Percentiles rank a stretch among this genome's conserved stretches.
Evolutionary conservation across 2,888 invertebrate genomes (phyloP).

Genomic region (Agrochola litura): DNA sequence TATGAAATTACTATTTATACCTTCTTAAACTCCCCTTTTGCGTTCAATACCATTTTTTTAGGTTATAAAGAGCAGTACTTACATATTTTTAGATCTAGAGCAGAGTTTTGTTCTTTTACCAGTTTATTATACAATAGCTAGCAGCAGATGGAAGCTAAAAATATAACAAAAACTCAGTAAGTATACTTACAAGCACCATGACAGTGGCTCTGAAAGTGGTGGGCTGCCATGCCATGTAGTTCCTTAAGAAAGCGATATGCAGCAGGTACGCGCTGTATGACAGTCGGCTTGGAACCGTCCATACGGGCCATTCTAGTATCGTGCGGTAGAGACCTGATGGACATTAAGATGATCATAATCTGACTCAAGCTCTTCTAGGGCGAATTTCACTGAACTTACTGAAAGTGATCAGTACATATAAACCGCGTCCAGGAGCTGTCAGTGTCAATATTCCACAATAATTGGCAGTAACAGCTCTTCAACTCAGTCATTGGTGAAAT

Average conservation of each 20-base stretch:
- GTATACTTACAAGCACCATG: constrained; percentile 44
- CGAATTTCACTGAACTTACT: background rate
- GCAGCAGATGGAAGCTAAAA: background rate
- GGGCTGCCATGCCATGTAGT: constrained; percentile 35
- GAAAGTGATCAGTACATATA: background rate
- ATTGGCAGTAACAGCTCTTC: background rate
- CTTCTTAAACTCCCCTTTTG: too few relatives aligned
- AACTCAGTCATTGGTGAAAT: background rate
- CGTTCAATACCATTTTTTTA: background rate
- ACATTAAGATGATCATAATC: background rate
- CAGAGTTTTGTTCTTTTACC: background rate
- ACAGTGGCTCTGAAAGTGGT: constrained; percentile 15
- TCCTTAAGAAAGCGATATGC: constrained; percentile 57
- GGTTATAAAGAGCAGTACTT: background rate
- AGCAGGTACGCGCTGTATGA: constrained; percentile 68
- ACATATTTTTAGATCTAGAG: background rate
- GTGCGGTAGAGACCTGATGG: constrained; percentile 68
- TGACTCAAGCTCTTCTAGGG: background rate
- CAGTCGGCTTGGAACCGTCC: constrained; percentile 64
- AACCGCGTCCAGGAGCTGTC: background rate
- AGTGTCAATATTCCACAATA: background rate
- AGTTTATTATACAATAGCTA: too few relatives aligned
- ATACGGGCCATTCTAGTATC: constrained; percentile 70
- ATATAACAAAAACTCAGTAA: background rate
- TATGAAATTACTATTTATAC: too few relatives aligned